Evolutionary conservation across 2,797 vertebrate species (phyloP).

Genomic region (Mormyrus proboscirostris): DNA sequence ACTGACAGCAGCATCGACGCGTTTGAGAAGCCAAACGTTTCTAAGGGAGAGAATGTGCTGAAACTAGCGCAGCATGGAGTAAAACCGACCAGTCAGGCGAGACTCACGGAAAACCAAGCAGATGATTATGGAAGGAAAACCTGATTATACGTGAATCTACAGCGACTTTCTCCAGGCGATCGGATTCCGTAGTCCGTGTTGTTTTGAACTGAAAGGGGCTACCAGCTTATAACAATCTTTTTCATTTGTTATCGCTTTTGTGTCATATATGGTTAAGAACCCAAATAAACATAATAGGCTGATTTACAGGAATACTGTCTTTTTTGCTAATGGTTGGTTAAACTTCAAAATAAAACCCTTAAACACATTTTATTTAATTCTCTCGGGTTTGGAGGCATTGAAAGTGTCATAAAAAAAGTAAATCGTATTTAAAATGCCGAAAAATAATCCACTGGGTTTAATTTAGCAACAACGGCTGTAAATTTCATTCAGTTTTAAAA

Average conservation of each 20-base stretch:
- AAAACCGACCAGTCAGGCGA: neutral
- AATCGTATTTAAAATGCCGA: neutral
- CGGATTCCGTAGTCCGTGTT: neutral
- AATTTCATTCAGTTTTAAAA: neutral
- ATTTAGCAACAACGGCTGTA: neutral
- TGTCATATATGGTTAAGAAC: neutral
- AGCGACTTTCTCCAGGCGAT: neutral
- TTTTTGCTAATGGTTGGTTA: neutral
- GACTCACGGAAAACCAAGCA: neutral
- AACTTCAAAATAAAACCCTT: neutral
- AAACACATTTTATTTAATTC: neutral
- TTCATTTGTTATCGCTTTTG: neutral
- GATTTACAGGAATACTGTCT: neutral
- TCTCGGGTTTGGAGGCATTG: neutral
- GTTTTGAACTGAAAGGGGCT: neutral
- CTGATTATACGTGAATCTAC: neutral
- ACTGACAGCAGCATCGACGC: neutral
- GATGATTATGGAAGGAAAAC: neutral
- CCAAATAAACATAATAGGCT: neutral
- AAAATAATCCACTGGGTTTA: neutral
- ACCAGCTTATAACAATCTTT: neutral
- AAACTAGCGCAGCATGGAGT: neutral
- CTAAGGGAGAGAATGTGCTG: neutral
- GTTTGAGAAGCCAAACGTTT: neutral
- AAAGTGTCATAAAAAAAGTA: neutral